Conservation (phyloP, 2,797 vertebrate genomes). For the Enoplosus armatus region DNA sequence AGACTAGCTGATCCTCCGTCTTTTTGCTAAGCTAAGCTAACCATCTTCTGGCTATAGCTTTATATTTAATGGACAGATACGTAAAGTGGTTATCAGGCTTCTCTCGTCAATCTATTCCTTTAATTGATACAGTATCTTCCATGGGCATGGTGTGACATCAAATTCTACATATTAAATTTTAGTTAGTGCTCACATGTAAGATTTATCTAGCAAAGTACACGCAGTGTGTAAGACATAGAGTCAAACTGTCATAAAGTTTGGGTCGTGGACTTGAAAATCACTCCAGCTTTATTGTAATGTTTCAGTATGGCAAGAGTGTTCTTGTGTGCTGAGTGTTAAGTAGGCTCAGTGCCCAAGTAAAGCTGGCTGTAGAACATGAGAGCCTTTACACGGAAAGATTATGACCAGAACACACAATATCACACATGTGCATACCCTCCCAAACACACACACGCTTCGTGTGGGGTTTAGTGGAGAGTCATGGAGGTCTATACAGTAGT, state of each 20-base stretch:
- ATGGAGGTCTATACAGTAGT: constrained; percentile 76
- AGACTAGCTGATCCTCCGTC: too few relatives aligned
- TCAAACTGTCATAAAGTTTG: constrained; percentile 49
- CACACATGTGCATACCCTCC: constrained; percentile 48
- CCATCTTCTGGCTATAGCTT: too few relatives aligned
- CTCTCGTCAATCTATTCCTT: too few relatives aligned
- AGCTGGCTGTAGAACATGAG: constrained; percentile 54
- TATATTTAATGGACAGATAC: too few relatives aligned
- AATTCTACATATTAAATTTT: constrained; percentile 3
- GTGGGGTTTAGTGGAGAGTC: constrained; percentile 71
- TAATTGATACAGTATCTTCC: neutral
- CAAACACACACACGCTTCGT: constrained; percentile 46
- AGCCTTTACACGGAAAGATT: constrained; percentile 45
- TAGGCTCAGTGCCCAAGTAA: constrained; percentile 36
- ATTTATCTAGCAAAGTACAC: constrained; percentile 7
- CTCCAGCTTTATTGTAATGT: constrained; percentile 26
- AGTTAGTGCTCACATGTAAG: constrained; percentile 1
- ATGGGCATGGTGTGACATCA: neutral
- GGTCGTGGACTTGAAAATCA: constrained; percentile 39
- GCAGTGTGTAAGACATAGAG: constrained; percentile 31
- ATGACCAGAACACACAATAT: constrained; percentile 48
- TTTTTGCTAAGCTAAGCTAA: too few relatives aligned
- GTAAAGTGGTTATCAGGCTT: too few relatives aligned
- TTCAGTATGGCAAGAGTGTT: constrained; percentile 26
- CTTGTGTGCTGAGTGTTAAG: constrained; percentile 40